These are phyloP conservation scores for Tupiocoris notatus DNA, from an alignment of 2,888 invertebrate species.

Conservation along the genomic window DNA sequence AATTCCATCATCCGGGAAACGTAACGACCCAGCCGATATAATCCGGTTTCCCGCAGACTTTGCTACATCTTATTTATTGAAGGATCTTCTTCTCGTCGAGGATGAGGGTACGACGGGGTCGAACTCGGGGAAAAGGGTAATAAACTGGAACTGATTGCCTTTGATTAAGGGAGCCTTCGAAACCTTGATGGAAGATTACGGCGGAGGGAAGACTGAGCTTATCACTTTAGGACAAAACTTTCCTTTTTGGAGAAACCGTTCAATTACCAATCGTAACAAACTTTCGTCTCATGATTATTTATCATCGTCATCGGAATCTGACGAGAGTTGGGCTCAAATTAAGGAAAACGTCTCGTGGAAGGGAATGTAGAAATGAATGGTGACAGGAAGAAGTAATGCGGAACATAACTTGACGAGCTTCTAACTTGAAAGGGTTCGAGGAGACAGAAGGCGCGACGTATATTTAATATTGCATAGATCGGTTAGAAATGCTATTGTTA, in stretches of 20 bases:
- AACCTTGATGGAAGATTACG: neutral
- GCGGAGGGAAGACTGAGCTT: constrained; percentile 10
- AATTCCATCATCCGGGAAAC: neutral
- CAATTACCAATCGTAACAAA: constrained; percentile 32
- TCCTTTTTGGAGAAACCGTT: constrained; percentile 30
- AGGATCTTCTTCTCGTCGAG: neutral
- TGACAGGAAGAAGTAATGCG: neutral
- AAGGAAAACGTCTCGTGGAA: neutral
- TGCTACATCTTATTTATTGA: neutral
- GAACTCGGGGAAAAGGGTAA: constrained; percentile 20
- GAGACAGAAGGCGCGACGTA: neutral
- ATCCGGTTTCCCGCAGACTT: neutral
- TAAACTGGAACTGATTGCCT: constrained; percentile 33
- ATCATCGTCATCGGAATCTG: constrained; percentile 17
- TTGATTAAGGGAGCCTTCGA: constrained; percentile 17
- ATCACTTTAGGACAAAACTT: constrained; percentile 31
- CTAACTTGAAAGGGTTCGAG: neutral
- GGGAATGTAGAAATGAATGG: neutral
- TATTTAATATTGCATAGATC: neutral
- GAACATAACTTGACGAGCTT: neutral
- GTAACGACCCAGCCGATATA: neutral
- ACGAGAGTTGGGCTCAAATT: neutral
- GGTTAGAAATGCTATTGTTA: too few species aligned
- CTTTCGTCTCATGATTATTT: constrained; percentile 34
- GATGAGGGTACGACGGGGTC: neutral